These are phyloP conservation scores for Drosophila lowei DNA, from an alignment of 1,140 invertebrate genomes.

Conservation along the genomic window DNA sequence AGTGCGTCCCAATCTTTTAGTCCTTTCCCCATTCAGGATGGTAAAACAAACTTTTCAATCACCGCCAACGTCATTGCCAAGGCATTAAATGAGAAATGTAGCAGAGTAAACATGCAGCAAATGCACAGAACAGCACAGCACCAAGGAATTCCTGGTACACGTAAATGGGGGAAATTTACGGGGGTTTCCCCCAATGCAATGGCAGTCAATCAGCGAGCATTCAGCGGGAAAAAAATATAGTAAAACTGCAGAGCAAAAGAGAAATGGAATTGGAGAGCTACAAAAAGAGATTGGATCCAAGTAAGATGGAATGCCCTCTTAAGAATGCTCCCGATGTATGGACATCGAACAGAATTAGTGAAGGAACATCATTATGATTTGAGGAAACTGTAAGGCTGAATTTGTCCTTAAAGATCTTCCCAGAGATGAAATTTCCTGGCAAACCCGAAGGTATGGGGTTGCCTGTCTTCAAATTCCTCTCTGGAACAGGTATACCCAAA, in stretches of 20 bases:
- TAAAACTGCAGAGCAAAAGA: neutral
- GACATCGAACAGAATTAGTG: too few relatives aligned
- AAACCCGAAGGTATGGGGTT: too few relatives aligned
- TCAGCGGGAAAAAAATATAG: constrained; percentile 19
- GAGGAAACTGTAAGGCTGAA: too few relatives aligned
- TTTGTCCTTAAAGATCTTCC: too few relatives aligned
- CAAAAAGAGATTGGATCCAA: neutral
- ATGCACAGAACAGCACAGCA: constrained; percentile 24
- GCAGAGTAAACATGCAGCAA: constrained; percentile 66
- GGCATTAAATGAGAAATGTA: constrained; percentile 69
- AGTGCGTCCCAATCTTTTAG: neutral
- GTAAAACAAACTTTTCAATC: constrained; percentile 70
- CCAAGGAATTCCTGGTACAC: too few relatives aligned
- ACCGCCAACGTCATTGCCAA: constrained; percentile 68
- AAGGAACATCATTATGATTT: too few relatives aligned
- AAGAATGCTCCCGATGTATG: too few relatives aligned
- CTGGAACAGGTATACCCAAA: neutral
- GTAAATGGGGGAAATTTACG: constrained; percentile 1
- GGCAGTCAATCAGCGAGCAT: constrained; percentile 64
- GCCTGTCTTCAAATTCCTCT: too few relatives aligned
- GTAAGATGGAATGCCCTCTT: too few relatives aligned
- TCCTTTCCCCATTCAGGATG: constrained; percentile 6
- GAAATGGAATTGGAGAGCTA: constrained; percentile 29
- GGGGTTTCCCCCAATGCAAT: constrained; percentile 1
- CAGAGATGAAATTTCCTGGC: too few relatives aligned